Percentiles rank a stretch among this genome's conserved stretches.
phyloP scores from a whole-genome alignment of 2,888 invertebrate genomes.

The Amphipoea lucens region DNA sequence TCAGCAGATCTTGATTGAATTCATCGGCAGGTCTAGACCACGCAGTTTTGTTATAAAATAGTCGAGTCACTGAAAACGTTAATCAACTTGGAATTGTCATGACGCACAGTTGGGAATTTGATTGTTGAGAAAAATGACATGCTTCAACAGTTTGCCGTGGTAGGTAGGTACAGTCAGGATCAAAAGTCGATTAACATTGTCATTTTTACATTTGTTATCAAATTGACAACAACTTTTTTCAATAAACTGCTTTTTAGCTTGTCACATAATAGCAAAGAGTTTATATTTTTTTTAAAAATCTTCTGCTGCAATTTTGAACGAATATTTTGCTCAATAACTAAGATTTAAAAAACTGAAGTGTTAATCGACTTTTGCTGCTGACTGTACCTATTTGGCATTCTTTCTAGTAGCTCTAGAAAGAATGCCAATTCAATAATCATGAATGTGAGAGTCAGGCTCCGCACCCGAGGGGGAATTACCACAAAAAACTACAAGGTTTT shows the following conservation, averaged over 20 bases:
- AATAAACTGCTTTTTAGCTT: too few species aligned
- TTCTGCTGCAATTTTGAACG: too few species aligned
- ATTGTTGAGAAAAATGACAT: not conserved
- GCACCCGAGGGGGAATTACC: not conserved
- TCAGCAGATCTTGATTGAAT: constrained; percentile 43
- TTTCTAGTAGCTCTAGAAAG: not conserved
- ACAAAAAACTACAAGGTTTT: not conserved
- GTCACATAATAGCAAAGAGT: too few species aligned
- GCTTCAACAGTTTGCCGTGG: not conserved
- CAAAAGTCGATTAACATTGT: too few species aligned
- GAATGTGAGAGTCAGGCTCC: not conserved
- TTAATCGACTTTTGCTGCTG: too few species aligned
- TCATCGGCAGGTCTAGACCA: constrained; percentile 44
- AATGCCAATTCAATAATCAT: not conserved
- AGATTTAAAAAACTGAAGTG: too few species aligned
- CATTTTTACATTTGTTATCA: too few species aligned
- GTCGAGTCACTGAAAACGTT: constrained; percentile 44
- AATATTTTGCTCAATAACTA: too few species aligned
- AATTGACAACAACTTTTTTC: too few species aligned
- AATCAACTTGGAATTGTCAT: not conserved
- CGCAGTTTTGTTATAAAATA: constrained; percentile 45
- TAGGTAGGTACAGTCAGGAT: not conserved
- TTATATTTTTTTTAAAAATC: too few species aligned
- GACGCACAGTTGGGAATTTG: not conserved
- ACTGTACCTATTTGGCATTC: not conserved